These are phyloP conservation scores for Brachyptera putata DNA, from an alignment of 2,888 invertebrate genomes.

Conservation along the genomic window DNA sequence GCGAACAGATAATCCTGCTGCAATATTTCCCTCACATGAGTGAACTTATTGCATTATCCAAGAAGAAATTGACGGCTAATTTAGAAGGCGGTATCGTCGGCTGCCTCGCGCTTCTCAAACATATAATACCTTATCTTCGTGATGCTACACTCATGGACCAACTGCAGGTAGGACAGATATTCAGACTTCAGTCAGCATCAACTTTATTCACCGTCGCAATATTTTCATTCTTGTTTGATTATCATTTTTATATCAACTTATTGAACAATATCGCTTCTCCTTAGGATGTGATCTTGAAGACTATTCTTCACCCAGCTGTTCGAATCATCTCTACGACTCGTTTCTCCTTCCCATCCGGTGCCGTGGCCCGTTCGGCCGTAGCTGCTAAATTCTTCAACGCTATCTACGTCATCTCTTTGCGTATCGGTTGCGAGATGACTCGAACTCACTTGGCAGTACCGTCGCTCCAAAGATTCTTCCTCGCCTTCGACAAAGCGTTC, in stretches of 20 bases:
- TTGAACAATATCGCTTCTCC: too few relatives aligned
- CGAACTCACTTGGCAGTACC: constrained; percentile 68
- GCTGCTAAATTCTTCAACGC: constrained; percentile 79
- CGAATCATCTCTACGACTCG: constrained; percentile 74
- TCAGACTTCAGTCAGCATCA: too few relatives aligned
- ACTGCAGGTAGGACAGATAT: constrained; percentile 48
- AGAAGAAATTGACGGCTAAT: constrained; percentile 73
- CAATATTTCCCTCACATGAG: constrained; percentile 89
- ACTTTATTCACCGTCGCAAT: too few relatives aligned
- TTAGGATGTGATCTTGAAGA: constrained; percentile 80
- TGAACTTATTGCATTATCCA: constrained; percentile 76
- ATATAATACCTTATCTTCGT: constrained; percentile 74
- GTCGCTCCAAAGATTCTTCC: constrained; percentile 68
- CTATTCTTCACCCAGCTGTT: constrained; percentile 78
- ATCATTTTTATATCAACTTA: too few relatives aligned
- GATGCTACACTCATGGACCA: constrained; percentile 85
- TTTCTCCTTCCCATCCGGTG: constrained; percentile 77
- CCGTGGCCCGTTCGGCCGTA: constrained; percentile 66
- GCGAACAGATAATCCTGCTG: constrained; percentile 79
- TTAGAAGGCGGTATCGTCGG: constrained; percentile 87
- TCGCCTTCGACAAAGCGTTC: constrained; percentile 73
- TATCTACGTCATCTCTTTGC: constrained; percentile 70
- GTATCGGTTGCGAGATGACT: constrained; percentile 75
- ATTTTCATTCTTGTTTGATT: too few relatives aligned
- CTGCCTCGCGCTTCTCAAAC: constrained; percentile 72